Evolutionary conservation across 2,113 vertebrate genomes (phyloP).

Genomic region (Chrysemys picta): DNA sequence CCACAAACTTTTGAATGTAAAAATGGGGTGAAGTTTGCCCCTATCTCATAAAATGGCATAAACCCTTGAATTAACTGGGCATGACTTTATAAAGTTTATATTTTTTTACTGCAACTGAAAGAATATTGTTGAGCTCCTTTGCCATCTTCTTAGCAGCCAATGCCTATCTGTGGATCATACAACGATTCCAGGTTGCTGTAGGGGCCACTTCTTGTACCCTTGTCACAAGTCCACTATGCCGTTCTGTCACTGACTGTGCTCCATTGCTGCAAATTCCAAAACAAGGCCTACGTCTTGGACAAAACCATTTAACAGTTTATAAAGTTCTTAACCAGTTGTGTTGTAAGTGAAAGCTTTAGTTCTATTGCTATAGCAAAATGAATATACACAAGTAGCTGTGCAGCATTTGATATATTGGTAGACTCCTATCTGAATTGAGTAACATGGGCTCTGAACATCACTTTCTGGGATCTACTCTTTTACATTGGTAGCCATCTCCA

Average conservation of each 20-base stretch:
- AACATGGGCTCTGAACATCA: neutral
- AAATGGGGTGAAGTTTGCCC: neutral
- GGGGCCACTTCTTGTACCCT: neutral
- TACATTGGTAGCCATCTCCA: neutral
- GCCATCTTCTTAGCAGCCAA: neutral
- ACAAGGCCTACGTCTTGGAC: neutral
- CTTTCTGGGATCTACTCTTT: neutral
- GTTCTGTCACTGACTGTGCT: neutral
- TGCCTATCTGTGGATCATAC: neutral
- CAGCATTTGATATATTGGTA: neutral
- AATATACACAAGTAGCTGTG: neutral
- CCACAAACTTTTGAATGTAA: neutral
- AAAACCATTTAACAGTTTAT: neutral
- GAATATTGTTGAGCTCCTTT: too few relatives aligned
- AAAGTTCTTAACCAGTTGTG: neutral
- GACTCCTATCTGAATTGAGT: neutral
- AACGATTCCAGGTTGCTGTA: neutral
- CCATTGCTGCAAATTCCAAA: neutral
- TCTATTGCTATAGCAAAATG: neutral
- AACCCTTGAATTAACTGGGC: neutral
- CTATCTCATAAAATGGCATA: neutral
- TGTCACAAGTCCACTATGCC: neutral
- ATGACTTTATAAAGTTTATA: neutral
- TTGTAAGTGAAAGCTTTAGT: neutral
- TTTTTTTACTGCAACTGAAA: too few relatives aligned